Evolutionary conservation across 2,113 vertebrate genomes (phyloP).

Genomic region (Camelus bactrianus): DNA sequence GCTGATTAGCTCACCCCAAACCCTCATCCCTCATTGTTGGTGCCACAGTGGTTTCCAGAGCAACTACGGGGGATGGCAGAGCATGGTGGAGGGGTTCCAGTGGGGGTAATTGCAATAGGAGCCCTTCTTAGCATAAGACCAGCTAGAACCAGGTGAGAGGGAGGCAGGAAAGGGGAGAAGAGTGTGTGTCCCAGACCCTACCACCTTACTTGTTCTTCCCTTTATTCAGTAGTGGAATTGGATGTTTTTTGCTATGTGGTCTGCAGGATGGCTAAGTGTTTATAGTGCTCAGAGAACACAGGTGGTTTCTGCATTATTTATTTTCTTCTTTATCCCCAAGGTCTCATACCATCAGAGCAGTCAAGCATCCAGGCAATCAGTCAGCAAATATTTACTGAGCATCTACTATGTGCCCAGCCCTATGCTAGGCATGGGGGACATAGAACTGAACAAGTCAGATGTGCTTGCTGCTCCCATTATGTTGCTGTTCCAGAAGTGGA

Average conservation of each 20-base stretch:
- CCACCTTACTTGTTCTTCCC: background rate
- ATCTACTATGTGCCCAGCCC: background rate
- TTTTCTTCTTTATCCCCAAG: background rate
- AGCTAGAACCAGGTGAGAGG: slow-evolving; percentile 77
- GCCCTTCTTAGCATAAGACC: slow-evolving; percentile 56
- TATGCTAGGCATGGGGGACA: background rate
- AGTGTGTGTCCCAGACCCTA: too few species aligned
- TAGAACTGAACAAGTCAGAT: background rate
- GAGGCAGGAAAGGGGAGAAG: slow-evolving; percentile 28
- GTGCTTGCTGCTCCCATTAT: background rate
- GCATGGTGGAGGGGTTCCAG: slow-evolving; percentile 58
- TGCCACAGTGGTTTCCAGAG: slow-evolving; percentile 77
- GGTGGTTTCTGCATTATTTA: background rate
- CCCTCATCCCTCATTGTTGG: slow-evolving; percentile 72
- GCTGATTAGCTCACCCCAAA: slow-evolving; percentile 78
- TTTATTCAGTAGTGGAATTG: background rate
- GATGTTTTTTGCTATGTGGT: background rate
- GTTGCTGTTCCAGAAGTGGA: background rate
- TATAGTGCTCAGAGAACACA: background rate
- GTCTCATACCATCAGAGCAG: background rate
- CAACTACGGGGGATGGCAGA: slow-evolving; percentile 75
- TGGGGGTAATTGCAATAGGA: slow-evolving; percentile 78
- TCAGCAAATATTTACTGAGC: background rate
- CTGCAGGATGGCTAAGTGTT: background rate
- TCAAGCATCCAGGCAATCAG: background rate